Evolutionary conservation across 2,888 invertebrate species (phyloP).

Genomic region (Tetheella fluctuosa): DNA sequence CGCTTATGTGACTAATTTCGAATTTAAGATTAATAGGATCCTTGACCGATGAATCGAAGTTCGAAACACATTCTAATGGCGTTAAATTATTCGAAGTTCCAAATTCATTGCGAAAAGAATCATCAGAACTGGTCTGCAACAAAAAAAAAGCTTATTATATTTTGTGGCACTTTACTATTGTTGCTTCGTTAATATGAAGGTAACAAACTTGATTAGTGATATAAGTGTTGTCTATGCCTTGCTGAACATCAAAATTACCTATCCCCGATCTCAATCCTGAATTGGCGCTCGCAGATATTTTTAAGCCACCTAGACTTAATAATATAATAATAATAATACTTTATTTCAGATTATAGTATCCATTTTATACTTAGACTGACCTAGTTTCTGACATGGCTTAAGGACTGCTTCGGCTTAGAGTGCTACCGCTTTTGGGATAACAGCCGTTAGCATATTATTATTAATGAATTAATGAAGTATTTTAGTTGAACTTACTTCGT

Average conservation of each 20-base stretch:
- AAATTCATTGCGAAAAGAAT: conserved; percentile 30
- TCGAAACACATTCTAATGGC: conserved; percentile 28
- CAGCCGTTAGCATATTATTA: conserved; percentile 19
- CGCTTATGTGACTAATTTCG: too few species aligned
- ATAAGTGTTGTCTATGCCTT: conserved; percentile 27
- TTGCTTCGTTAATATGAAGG: conserved; percentile 29
- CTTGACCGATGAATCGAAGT: conserved; percentile 26
- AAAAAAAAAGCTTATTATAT: conserved; percentile 28
- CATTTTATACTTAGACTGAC: too few species aligned
- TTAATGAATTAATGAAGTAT: conserved; percentile 23
- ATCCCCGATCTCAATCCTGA: conserved; percentile 27
- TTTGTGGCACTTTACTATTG: conserved; percentile 25
- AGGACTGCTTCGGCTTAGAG: conserved; percentile 17
- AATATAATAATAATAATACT: too few species aligned
- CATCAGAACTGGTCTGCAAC: conserved; percentile 32
- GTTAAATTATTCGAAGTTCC: conserved; percentile 29
- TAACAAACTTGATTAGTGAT: conserved; percentile 28
- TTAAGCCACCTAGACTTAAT: conserved; percentile 26
- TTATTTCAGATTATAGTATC: too few species aligned
- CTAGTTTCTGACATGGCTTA: conserved; percentile 21
- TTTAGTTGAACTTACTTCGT: conserved; percentile 26
- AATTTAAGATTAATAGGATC: conserved; percentile 16
- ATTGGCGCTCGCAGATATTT: conserved; percentile 26
- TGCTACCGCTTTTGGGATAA: conserved; percentile 25
- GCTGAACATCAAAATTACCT: conserved; percentile 26